These are phyloP conservation scores for Pogonophryne albipinna DNA, from an alignment of 2,797 vertebrate species.

Conservation along the genomic window DNA sequence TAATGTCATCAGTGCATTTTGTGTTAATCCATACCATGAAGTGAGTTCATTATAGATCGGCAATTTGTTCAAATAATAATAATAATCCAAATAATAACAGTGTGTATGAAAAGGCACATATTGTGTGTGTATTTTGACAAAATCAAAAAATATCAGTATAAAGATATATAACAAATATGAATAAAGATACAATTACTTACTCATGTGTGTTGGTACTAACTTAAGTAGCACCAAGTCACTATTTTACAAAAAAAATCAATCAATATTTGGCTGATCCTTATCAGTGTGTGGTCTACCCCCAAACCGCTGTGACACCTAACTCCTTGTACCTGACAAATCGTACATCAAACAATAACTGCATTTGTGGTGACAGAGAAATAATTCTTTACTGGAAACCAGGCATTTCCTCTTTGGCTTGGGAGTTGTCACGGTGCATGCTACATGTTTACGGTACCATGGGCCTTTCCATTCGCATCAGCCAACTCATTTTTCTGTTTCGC, in stretches of 20 bases:
- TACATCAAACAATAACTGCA: slow-evolving; percentile 35
- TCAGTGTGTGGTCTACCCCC: neutral
- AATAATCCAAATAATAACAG: neutral
- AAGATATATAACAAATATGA: no score
- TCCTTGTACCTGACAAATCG: slow-evolving; percentile 25
- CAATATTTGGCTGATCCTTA: slow-evolving; percentile 8
- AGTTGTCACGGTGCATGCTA: slow-evolving; percentile 41
- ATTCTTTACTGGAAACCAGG: slow-evolving; percentile 60
- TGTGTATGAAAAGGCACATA: neutral
- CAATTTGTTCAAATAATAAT: neutral
- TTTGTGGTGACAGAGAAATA: slow-evolving; percentile 34
- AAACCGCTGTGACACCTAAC: neutral
- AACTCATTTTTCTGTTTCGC: slow-evolving; percentile 66
- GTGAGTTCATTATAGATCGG: neutral
- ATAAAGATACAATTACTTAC: neutral
- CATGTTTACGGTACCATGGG: slow-evolving; percentile 54
- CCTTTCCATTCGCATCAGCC: slow-evolving; percentile 65
- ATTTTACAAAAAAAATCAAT: neutral
- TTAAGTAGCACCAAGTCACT: neutral
- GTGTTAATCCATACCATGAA: neutral
- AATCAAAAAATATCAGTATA: neutral
- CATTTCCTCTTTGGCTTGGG: slow-evolving; percentile 45
- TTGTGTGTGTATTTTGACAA: neutral
- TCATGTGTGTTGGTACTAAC: neutral
- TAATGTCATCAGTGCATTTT: slow-evolving; percentile 6